Percentiles rank a stretch among this genome's conserved stretches.
Evolutionary conservation across 2,113 vertebrate genomes (phyloP).

Genomic region (Propithecus coquereli): DNA sequence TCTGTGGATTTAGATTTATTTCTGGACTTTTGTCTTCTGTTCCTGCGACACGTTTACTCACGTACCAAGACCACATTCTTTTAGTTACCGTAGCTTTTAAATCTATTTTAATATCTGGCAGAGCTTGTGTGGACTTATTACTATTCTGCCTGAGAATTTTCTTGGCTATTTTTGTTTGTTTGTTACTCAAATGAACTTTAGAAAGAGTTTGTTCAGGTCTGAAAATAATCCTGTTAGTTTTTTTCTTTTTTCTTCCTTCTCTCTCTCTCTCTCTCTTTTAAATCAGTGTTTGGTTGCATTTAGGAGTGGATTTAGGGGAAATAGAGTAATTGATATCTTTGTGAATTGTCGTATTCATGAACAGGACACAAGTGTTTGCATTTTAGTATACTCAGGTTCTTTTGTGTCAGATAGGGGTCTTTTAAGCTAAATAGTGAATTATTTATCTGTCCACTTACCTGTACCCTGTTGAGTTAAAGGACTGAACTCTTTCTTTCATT

Average conservation of each 20-base stretch:
- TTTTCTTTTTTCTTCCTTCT: neutral
- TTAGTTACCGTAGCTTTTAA: neutral
- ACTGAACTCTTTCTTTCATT: neutral
- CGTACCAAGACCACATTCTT: neutral
- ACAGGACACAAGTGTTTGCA: fast-evolving
- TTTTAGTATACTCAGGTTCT: neutral
- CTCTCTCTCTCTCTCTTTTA: neutral
- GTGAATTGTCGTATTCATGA: fast-evolving
- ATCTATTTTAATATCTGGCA: neutral
- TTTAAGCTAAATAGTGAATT: neutral
- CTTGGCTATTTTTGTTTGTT: constrained; percentile 22
- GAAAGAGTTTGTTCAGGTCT: neutral
- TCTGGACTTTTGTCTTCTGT: neutral
- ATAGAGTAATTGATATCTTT: fast-evolving
- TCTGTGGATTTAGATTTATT: neutral
- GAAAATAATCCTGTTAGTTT: neutral
- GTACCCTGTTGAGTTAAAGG: neutral
- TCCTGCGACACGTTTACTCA: neutral
- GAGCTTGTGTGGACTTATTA: neutral
- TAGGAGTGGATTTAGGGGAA: neutral
- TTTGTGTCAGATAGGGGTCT: neutral
- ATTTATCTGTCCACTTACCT: neutral
- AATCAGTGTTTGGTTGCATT: neutral
- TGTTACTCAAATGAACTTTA: neutral
- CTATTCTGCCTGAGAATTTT: neutral